Conservation (phyloP, 2,888 invertebrate species). For the Julus scanicus region DNA sequence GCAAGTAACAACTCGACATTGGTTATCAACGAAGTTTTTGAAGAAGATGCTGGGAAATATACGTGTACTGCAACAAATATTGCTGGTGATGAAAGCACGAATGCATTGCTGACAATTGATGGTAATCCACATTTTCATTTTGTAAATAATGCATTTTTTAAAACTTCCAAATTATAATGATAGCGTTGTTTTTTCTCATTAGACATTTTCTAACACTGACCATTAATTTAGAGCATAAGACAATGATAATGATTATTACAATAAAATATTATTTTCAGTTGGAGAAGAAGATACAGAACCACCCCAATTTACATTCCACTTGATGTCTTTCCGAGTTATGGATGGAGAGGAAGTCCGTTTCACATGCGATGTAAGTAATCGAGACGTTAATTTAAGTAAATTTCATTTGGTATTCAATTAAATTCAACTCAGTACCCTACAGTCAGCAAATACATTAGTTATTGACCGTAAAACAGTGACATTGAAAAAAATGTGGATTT, state of each 20-base stretch:
- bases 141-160: not conserved
- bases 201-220: no score
- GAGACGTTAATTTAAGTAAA: not conserved
- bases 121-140: conserved; percentile 55
- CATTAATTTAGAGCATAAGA: not conserved
- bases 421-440: not conserved
- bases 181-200: no score
- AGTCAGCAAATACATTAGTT: not conserved
- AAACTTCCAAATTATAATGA: not conserved
- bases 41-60: conserved; percentile 79
- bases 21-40: conserved; percentile 77
- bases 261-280: conserved; percentile 48
- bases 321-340: conserved; percentile 82
- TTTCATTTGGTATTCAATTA: no score
- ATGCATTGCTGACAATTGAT: conserved; percentile 71
- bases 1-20: conserved; percentile 83
- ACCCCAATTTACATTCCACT: conserved; percentile 80
- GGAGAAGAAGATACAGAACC: conserved; percentile 74
- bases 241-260: conserved; percentile 64
- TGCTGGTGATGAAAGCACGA: conserved; percentile 87
- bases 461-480: not conserved
- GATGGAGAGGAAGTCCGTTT: conserved; percentile 87
- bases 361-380: conserved; percentile 71
- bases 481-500: conserved; percentile 58
- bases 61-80: conserved; percentile 91